Percentiles rank a stretch among this genome's conserved stretches.
These are phyloP conservation scores for Phocides pigmalion DNA, from an alignment of 1,140 invertebrate species.

Conservation along the genomic window DNA sequence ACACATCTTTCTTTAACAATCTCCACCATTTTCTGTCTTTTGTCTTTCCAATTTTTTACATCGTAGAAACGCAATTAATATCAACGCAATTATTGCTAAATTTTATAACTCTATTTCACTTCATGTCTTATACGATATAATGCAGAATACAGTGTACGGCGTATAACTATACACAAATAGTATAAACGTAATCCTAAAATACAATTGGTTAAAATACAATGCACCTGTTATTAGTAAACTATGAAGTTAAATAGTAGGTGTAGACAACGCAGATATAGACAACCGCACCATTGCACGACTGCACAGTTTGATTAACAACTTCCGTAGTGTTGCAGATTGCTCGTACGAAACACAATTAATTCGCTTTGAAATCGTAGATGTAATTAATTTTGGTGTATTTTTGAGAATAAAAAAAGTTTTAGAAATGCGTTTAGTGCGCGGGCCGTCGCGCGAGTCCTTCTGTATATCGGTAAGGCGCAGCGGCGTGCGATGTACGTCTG, in stretches of 20 bases:
- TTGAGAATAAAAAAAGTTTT: too few relatives aligned
- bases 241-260: neutral
- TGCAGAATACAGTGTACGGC: neutral
- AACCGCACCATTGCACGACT: neutral
- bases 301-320: neutral
- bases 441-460: too few relatives aligned
- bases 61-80: conserved; percentile 19
- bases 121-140: conserved; percentile 10
- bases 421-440: too few relatives aligned
- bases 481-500: too few relatives aligned
- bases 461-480: too few relatives aligned
- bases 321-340: too few relatives aligned
- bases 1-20: neutral
- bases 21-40: conserved; percentile 3
- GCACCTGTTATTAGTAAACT: conserved; percentile 8
- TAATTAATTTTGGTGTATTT: too few relatives aligned
- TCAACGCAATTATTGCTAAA: conserved; percentile 1
- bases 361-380: too few relatives aligned
- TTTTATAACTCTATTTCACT: too few relatives aligned
- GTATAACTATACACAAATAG: too few relatives aligned
- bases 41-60: conserved; percentile 15
- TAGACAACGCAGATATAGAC: neutral
- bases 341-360: too few relatives aligned
- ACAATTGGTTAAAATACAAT: conserved; percentile 16
- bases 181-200: conserved; percentile 5